Evolutionary conservation across 2,113 vertebrate species (phyloP).

Genomic region (Psephotus haematonotus): DNA sequence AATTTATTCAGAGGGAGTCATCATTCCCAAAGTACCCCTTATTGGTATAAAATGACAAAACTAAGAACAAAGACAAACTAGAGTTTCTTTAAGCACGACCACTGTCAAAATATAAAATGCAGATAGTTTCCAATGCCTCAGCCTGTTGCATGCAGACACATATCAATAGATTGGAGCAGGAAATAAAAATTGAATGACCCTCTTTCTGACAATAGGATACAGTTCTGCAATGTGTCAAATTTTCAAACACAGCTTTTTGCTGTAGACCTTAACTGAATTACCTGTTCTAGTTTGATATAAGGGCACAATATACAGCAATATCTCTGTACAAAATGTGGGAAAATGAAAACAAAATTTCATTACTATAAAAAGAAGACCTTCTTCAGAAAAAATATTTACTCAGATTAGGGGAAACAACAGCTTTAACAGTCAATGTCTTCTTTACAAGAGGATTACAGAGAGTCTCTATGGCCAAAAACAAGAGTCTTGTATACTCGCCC

Average conservation of each 20-base stretch:
- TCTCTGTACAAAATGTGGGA: neutral
- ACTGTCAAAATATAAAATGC: neutral
- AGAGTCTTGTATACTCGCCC: neutral
- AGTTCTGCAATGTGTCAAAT: neutral
- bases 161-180: neutral
- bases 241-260: neutral
- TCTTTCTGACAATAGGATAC: rapidly evolving
- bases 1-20: neutral
- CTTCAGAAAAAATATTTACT: neutral
- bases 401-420: neutral
- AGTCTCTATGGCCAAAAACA: neutral
- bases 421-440: neutral
- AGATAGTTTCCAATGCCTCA: neutral
- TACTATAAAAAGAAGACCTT: neutral
- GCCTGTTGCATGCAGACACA: neutral
- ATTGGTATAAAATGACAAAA: neutral
- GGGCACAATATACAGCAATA: rapidly evolving
- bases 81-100: neutral
- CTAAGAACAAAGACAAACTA: neutral
- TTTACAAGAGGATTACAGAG: neutral
- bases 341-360: neutral
- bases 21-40: neutral
- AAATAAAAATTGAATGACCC: rapidly evolving
- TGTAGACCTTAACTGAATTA: neutral
- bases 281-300: neutral